Percentiles rank a stretch among this genome's conserved stretches.
Conservation (phyloP, 1,140 invertebrate genomes). For the Lepidostoma basale region DNA sequence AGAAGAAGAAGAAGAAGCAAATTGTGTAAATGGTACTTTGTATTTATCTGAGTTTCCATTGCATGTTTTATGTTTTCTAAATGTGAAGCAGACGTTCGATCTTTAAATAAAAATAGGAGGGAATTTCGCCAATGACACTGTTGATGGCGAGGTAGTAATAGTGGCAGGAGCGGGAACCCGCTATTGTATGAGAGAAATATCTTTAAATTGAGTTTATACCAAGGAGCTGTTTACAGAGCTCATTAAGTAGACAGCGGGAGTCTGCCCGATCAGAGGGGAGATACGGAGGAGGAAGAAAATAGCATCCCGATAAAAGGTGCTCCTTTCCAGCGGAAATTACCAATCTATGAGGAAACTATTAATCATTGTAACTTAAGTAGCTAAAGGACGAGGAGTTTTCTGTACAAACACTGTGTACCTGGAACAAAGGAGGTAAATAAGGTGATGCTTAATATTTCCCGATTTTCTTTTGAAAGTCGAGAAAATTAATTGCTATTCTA, state of each 20-base stretch:
- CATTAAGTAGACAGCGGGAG: slow-evolving; percentile 29
- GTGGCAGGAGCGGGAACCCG: too few species aligned
- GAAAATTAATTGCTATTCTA: too few species aligned
- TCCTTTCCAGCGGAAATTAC: slow-evolving; percentile 43
- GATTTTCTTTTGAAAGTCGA: too few species aligned
- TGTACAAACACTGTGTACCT: background rate
- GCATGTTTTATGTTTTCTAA: too few species aligned
- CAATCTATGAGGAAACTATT: slow-evolving; percentile 46
- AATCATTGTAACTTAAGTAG: slow-evolving; percentile 37
- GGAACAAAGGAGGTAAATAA: background rate
- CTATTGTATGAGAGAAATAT: slow-evolving; percentile 1
- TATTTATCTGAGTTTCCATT: too few species aligned
- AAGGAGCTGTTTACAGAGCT: slow-evolving; percentile 38
- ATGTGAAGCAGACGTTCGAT: too few species aligned
- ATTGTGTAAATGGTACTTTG: too few species aligned
- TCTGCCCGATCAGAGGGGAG: slow-evolving; percentile 34
- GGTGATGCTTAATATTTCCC: too few species aligned
- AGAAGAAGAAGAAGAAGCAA: too few species aligned
- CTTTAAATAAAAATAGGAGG: too few species aligned
- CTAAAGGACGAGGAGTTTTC: background rate
- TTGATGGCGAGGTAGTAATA: too few species aligned
- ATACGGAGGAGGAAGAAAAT: slow-evolving; percentile 27
- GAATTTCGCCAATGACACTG: too few species aligned
- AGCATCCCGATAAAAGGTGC: slow-evolving; percentile 26
- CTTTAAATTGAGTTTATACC: slow-evolving; percentile 30